Conservation (phyloP, 2,888 invertebrate species). For the Chrysolina americana region DNA sequence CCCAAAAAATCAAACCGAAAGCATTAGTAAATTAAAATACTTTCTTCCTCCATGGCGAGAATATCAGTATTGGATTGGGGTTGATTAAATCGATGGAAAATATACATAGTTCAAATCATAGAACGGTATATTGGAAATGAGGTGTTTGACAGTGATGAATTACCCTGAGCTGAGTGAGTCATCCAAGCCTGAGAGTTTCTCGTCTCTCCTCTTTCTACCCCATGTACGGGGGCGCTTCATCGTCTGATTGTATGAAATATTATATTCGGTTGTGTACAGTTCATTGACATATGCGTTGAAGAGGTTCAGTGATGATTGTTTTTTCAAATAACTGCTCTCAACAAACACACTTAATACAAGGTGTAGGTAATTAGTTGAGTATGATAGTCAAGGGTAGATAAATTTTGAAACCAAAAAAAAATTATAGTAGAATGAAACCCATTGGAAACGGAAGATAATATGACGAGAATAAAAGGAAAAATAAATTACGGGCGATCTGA, state of each 20-base stretch:
- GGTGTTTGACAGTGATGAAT: slow-evolving; percentile 70
- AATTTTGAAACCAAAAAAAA: too few species aligned
- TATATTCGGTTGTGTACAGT: slow-evolving; percentile 31
- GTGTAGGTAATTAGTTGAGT: too few species aligned
- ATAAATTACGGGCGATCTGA: too few species aligned
- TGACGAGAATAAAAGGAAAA: too few species aligned
- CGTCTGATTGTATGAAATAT: slow-evolving; percentile 57
- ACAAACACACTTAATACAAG: too few species aligned
- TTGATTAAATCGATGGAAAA: slow-evolving; percentile 64
- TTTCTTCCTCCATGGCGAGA: neutral
- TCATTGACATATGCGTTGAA: neutral
- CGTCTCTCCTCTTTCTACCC: slow-evolving; percentile 42
- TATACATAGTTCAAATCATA: slow-evolving; percentile 69
- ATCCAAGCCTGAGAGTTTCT: slow-evolving; percentile 58
- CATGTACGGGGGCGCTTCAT: slow-evolving; percentile 55
- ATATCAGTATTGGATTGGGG: slow-evolving; percentile 46
- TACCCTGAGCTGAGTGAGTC: slow-evolving; percentile 66
- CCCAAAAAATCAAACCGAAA: neutral
- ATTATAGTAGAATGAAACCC: too few species aligned
- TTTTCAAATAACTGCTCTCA: neutral
- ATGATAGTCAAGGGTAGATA: too few species aligned
- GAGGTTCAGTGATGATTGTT: neutral
- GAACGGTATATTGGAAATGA: slow-evolving; percentile 69
- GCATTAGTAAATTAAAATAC: slow-evolving; percentile 1
- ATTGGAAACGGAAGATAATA: too few species aligned